Conservation (phyloP, 2,113 vertebrate genomes). For the Centrocercus urophasianus region DNA sequence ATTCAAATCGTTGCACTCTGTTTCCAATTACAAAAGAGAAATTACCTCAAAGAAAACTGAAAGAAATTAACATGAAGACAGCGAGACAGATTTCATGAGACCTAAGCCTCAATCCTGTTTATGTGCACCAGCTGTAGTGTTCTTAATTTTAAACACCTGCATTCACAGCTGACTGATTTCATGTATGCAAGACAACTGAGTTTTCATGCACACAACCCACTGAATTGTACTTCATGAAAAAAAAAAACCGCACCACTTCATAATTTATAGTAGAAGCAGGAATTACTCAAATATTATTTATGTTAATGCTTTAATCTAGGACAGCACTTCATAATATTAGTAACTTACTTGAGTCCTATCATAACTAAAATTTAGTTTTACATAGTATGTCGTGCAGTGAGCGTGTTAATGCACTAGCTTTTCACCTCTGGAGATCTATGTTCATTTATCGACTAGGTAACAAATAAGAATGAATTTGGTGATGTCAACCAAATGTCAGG, state of each 20-base stretch:
- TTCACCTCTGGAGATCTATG: conserved; percentile 55
- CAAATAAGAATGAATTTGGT: conserved; percentile 53
- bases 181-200: background rate
- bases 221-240: background rate
- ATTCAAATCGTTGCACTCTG: background rate
- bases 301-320: conserved; percentile 47
- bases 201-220: conserved; percentile 16
- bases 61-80: background rate
- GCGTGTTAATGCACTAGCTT: conserved; percentile 46
- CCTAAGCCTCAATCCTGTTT: background rate
- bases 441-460: conserved; percentile 25
- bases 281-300: conserved; percentile 26
- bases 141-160: conserved; percentile 14
- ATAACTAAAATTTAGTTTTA: conserved; percentile 35
- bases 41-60: background rate
- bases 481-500: conserved; percentile 39
- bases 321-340: conserved; percentile 25
- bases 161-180: background rate
- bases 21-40: background rate
- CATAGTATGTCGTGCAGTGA: conserved; percentile 7
- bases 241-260: background rate
- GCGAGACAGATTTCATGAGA: background rate
- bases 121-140: background rate
- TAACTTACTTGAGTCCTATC: background rate
- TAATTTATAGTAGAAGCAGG: background rate